Conservation (phyloP, 1,140 invertebrate species). For the silkworm (Bombyx mori) region DNA sequence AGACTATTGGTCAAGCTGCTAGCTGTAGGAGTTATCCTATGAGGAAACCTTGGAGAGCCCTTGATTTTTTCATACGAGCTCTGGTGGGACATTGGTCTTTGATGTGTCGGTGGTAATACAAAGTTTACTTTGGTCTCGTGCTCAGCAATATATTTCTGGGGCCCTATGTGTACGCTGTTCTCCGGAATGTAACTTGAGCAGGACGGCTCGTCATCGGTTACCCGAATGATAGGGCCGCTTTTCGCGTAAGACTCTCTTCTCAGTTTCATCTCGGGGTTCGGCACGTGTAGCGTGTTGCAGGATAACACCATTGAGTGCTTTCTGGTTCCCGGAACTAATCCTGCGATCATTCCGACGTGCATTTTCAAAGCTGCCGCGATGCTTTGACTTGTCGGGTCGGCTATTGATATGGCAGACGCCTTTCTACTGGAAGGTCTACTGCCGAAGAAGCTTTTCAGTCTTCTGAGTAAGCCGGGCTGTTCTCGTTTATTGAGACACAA, state of each 20-base stretch:
- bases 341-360: slow-evolving; percentile 80
- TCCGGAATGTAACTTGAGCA: slow-evolving; percentile 57
- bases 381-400: slow-evolving; percentile 72
- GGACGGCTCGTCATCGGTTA: slow-evolving; percentile 60
- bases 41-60: slow-evolving; percentile 80
- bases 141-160: slow-evolving; percentile 58
- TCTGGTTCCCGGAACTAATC: slow-evolving; percentile 76
- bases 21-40: slow-evolving; percentile 76
- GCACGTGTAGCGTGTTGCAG: slow-evolving; percentile 73
- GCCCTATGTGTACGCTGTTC: slow-evolving; percentile 25
- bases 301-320: slow-evolving; percentile 71
- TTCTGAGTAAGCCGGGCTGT: slow-evolving; percentile 69
- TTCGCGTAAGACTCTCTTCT: slow-evolving; percentile 62
- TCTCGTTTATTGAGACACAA: slow-evolving; percentile 72
- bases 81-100: slow-evolving; percentile 63
- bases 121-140: slow-evolving; percentile 78
- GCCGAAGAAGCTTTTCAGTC: slow-evolving; percentile 73
- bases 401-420: slow-evolving; percentile 76
- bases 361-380: slow-evolving; percentile 78
- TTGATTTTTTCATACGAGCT: slow-evolving; percentile 70
- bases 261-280: slow-evolving; percentile 51
- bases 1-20: slow-evolving; percentile 16
- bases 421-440: slow-evolving; percentile 74
- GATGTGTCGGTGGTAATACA: slow-evolving; percentile 71
- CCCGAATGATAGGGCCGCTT: slow-evolving; percentile 62